These are phyloP conservation scores for Eristalis pertinax DNA, from an alignment of 2,888 invertebrate genomes.

Conservation along the genomic window DNA sequence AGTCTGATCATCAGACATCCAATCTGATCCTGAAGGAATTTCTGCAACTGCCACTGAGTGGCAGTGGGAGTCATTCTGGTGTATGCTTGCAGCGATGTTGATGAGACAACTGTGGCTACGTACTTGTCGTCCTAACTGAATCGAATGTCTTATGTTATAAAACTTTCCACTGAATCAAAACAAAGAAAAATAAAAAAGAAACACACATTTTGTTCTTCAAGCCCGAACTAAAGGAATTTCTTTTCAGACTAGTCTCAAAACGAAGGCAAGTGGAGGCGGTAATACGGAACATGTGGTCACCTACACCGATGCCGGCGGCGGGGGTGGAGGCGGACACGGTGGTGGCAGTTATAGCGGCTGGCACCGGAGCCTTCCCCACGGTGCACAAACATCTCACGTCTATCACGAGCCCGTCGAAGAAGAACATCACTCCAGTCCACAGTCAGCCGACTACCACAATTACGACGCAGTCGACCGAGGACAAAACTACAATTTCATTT, in stretches of 20 bases:
- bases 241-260: constrained; percentile 84
- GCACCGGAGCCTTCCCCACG: constrained; percentile 78
- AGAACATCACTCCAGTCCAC: constrained; percentile 38
- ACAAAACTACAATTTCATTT: constrained; percentile 54
- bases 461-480: constrained; percentile 31
- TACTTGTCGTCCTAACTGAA: too few species aligned
- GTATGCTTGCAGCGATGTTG: too few species aligned
- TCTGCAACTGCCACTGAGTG: too few species aligned
- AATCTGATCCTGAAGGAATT: too few species aligned
- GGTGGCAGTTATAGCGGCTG: constrained; percentile 79
- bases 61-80: too few species aligned
- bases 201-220: neutral
- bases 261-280: constrained; percentile 82
- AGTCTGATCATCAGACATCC: too few species aligned
- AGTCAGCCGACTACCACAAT: constrained; percentile 43
- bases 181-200: too few species aligned
- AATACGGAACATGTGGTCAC: constrained; percentile 82
- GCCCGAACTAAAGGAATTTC: constrained; percentile 52
- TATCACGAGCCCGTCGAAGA: constrained; percentile 15
- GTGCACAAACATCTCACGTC: neutral
- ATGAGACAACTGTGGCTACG: too few species aligned
- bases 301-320: constrained; percentile 81
- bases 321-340: constrained; percentile 72
- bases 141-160: neutral
- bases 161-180: neutral